Evolutionary conservation across 2,888 invertebrate genomes (phyloP), one percentile per base, ranked within the genome.

Genomic region (Drosophila seclusa): DNA sequence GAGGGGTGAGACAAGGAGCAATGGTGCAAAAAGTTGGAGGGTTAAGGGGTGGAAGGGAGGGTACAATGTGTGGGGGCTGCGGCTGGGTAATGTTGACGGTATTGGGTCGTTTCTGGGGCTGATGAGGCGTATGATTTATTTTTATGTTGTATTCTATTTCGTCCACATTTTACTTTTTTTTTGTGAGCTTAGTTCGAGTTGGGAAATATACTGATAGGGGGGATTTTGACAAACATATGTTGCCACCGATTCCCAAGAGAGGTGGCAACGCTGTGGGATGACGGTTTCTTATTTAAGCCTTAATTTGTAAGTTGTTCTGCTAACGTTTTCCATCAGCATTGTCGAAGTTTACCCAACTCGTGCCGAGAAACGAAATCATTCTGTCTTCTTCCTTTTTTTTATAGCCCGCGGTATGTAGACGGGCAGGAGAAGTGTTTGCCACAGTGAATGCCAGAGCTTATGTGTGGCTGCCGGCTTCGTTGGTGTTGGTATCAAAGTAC

Each of bases 51-150:
- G 8, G 16, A 16, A 36, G 24, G 32, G 16, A 21, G 48, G 40
- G 27, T 34, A 34, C n/a, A 32, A 24, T 52, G 61, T 42, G 42
- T 16, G 58, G 53, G 60, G 34, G 16, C 61, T 67, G 74, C 54
- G 73, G 80, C 70, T 57, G 71, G 57, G 58, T 80, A 83, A 89
- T 90, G 84, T 74, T 68, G 65, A 78, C 68, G 73, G 76, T 70
- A 90, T 87, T 89, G 90, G 78, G 90, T 83, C 73, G 67, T 68
- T 85, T 87, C 73, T 76, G 67, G 73, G 85, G 76, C 88, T 87
- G 85, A 90, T 86, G 85, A 87, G 85, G 85, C 85, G 85, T 86
- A 86, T 86, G 85, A 86, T 86, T 86, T 86, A 86, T 86, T 90
- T 84, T 86, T 86, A 86, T 86, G 90, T 68, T 67, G 74, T 82